Evolutionary conservation across 2,888 invertebrate genomes (phyloP).

Genomic region (Scotopteryx bipunctaria): DNA sequence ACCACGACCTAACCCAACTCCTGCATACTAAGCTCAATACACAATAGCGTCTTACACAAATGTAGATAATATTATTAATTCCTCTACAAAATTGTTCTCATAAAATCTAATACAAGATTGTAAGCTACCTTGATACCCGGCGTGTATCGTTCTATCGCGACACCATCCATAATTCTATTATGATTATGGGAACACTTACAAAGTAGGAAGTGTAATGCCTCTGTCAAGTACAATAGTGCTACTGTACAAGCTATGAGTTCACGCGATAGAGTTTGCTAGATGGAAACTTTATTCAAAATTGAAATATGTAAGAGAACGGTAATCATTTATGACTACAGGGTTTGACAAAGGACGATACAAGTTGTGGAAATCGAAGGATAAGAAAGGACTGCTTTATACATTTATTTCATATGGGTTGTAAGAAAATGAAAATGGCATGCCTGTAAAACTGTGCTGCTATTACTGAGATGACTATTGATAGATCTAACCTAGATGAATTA

Average conservation of each 20-base stretch:
- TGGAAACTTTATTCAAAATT: neutral
- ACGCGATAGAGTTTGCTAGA: neutral
- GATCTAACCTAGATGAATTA: too few species aligned
- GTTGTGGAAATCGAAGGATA: too few species aligned
- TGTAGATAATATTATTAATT: neutral
- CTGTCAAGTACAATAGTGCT: conserved; percentile 41
- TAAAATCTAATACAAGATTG: conserved; percentile 19
- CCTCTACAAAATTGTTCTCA: conserved; percentile 7
- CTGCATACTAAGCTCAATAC: neutral
- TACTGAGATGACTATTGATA: too few species aligned
- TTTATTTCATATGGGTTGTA: too few species aligned
- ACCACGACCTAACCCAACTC: too few species aligned
- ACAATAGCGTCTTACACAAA: neutral
- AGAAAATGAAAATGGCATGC: neutral
- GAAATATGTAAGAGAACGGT: too few species aligned
- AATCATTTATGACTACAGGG: too few species aligned
- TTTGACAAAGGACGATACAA: too few species aligned
- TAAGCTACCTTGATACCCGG: conserved; percentile 9
- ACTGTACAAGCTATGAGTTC: conserved; percentile 26
- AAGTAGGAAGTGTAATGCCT: conserved; percentile 31
- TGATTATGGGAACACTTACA: conserved; percentile 48
- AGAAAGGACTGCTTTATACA: too few species aligned
- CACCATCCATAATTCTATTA: conserved; percentile 36
- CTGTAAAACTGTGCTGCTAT: too few species aligned
- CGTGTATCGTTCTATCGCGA: conserved; percentile 12